phyloP scores from a whole-genome alignment of 2,797 vertebrate genomes.

The Ctenochaetus hawaiiensis region DNA sequence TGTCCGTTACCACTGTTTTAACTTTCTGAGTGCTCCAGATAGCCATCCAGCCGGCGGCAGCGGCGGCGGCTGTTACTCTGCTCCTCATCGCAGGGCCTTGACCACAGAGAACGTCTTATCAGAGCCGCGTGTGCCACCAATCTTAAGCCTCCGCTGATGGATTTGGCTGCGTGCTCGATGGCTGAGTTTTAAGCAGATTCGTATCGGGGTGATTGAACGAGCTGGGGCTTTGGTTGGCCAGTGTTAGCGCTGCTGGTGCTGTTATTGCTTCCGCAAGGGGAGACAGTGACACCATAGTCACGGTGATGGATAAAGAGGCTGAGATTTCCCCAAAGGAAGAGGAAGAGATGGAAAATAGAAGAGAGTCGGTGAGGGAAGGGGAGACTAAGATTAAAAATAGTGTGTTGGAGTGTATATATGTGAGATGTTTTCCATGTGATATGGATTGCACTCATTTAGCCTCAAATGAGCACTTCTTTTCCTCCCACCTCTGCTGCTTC shows the following conservation, averaged over 20 bases:
- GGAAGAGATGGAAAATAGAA: background rate
- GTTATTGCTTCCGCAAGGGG: slow-evolving; percentile 63
- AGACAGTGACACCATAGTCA: slow-evolving; percentile 49
- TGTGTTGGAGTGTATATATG: background rate
- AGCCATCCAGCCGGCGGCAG: slow-evolving; percentile 24
- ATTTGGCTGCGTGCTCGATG: slow-evolving; percentile 60
- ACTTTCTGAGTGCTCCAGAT: slow-evolving; percentile 38
- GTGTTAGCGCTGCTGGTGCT: slow-evolving; percentile 48
- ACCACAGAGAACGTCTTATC: slow-evolving; percentile 77
- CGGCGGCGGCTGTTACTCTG: slow-evolving; percentile 36
- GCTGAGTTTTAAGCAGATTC: slow-evolving; percentile 74
- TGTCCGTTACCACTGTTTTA: slow-evolving; percentile 44
- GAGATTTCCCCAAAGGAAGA: slow-evolving; percentile 55
- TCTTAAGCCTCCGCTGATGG: slow-evolving; percentile 73
- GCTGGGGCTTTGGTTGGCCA: slow-evolving; percentile 62
- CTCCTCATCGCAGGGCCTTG: slow-evolving; percentile 59
- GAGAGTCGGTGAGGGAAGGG: slow-evolving; percentile 22
- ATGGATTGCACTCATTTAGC: slow-evolving; percentile 32
- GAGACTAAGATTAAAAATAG: background rate
- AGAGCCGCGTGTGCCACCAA: slow-evolving; percentile 40
- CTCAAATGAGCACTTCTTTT: slow-evolving; percentile 25
- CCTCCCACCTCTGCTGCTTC: slow-evolving; percentile 18
- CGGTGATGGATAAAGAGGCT: slow-evolving; percentile 63
- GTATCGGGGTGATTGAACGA: slow-evolving; percentile 78
- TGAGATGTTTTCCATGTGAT: slow-evolving; percentile 34